These are phyloP conservation scores for Charaxes varanes DNA, from an alignment of 1,140 invertebrate genomes.

Conservation along the genomic window DNA sequence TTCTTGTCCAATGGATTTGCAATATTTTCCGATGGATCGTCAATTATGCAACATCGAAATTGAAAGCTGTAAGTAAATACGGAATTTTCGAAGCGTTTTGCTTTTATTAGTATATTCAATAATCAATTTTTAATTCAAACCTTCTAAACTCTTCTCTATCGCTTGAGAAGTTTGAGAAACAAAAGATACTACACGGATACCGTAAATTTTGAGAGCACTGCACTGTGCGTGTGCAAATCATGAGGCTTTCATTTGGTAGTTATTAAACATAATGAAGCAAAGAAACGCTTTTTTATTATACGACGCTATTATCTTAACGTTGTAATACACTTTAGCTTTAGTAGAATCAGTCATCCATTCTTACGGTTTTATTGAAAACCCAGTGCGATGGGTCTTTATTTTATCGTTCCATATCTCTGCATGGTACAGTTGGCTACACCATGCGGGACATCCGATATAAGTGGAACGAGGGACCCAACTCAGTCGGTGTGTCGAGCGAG, in stretches of 20 bases:
- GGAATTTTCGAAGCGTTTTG: neutral
- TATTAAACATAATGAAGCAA: slow-evolving; percentile 21
- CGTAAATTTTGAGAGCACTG: slow-evolving; percentile 4
- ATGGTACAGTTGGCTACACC: slow-evolving; percentile 93
- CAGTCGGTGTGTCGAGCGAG: slow-evolving; percentile 93
- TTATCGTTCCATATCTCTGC: slow-evolving; percentile 77
- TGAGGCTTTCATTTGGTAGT: slow-evolving; percentile 38
- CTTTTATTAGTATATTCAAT: slow-evolving; percentile 8
- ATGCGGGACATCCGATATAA: slow-evolving; percentile 97
- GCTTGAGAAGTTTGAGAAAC: slow-evolving; percentile 18
- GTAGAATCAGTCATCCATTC: slow-evolving; percentile 48
- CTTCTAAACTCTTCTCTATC: slow-evolving; percentile 4
- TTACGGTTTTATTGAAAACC: slow-evolving; percentile 67
- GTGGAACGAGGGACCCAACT: slow-evolving; percentile 94
- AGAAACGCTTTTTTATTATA: slow-evolving; percentile 29
- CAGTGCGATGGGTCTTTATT: slow-evolving; percentile 78
- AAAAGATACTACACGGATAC: slow-evolving; percentile 8
- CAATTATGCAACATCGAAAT: slow-evolving; percentile 98
- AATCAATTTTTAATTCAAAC: slow-evolving; percentile 9
- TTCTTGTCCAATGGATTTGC: slow-evolving; percentile 97
- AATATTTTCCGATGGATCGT: slow-evolving; percentile 98
- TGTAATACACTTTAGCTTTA: slow-evolving; percentile 25
- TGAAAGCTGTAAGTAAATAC: slow-evolving; percentile 94
- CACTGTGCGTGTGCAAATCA: slow-evolving; percentile 22
- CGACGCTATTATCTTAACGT: slow-evolving; percentile 21